Conservation (phyloP, 2,888 invertebrate species). For the Eilema depressum region DNA sequence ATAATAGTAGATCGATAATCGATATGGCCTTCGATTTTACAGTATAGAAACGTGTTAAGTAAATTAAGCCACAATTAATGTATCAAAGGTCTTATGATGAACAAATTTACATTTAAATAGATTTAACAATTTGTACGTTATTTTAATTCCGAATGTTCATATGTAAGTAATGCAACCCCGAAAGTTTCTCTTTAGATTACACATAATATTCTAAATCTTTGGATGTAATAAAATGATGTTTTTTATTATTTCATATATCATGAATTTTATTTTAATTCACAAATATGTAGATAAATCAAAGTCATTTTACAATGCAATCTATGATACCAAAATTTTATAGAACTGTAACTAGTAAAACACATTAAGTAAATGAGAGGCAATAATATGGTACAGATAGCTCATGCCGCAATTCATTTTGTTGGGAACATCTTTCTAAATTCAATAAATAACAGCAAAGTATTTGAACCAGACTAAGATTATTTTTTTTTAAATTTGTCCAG, state of each 20-base stretch:
- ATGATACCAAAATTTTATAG: neutral
- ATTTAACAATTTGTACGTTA: constrained; percentile 68
- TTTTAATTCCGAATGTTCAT: constrained; percentile 57
- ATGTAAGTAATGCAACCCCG: constrained; percentile 62
- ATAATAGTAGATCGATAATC: constrained; percentile 57
- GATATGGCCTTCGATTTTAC: constrained; percentile 72
- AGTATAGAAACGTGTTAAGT: constrained; percentile 67
- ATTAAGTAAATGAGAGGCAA: neutral
- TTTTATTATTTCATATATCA: constrained; percentile 35
- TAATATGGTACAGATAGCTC: neutral
- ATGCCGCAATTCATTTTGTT: neutral
- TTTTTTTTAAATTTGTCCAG: neutral
- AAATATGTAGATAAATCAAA: constrained; percentile 51
- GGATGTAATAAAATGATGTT: constrained; percentile 24
- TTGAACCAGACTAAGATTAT: no score
- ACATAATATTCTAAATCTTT: constrained; percentile 31
- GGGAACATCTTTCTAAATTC: neutral
- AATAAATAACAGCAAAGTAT: neutral
- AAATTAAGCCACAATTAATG: constrained; percentile 71
- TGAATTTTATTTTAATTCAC: constrained; percentile 24
- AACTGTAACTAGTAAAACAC: neutral
- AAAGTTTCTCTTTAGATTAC: constrained; percentile 63
- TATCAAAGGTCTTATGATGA: constrained; percentile 76
- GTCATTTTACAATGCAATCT: constrained; percentile 22
- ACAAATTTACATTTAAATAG: constrained; percentile 63